A percentile compares a stretch with the other conserved stretches of the same genome.
phyloP scores from a whole-genome alignment of 2,888 invertebrate genomes.

The Cheilosia scutellata region DNA sequence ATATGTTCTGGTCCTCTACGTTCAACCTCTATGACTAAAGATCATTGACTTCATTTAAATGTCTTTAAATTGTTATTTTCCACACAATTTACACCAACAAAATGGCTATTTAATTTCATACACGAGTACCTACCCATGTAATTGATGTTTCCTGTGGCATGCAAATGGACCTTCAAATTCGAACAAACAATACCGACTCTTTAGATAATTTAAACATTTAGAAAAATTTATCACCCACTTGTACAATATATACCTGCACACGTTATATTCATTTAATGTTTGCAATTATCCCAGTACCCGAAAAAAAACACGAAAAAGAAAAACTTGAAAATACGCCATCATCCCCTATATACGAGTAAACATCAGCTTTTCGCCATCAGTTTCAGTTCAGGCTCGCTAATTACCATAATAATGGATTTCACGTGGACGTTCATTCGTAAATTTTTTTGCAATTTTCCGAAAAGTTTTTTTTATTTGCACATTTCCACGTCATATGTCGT shows the following conservation, averaged over 20 bases:
- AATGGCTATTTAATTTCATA: neutral
- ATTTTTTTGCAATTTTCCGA: conserved; percentile 56
- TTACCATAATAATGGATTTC: conserved; percentile 73
- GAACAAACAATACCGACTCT: neutral
- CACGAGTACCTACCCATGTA: neutral
- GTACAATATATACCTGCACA: neutral
- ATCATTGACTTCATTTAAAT: no score
- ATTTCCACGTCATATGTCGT: conserved; percentile 75
- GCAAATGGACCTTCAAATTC: conserved; percentile 9
- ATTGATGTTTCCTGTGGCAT: neutral
- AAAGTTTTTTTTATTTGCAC: conserved; percentile 33
- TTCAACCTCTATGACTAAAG: no score
- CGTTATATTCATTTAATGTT: conserved; percentile 5
- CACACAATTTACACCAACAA: neutral
- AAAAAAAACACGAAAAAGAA: neutral
- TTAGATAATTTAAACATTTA: conserved; percentile 16
- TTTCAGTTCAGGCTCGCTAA: conserved; percentile 44
- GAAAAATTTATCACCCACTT: conserved; percentile 28
- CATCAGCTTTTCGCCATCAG: conserved; percentile 41
- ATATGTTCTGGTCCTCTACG: no score
- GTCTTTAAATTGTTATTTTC: neutral
- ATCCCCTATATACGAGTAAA: neutral
- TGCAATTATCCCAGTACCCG: neutral
- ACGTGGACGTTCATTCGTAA: conserved; percentile 66
- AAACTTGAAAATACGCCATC: neutral